Evolutionary conservation across 2,113 vertebrate species (phyloP).

Genomic region (Sylvietta virens): DNA sequence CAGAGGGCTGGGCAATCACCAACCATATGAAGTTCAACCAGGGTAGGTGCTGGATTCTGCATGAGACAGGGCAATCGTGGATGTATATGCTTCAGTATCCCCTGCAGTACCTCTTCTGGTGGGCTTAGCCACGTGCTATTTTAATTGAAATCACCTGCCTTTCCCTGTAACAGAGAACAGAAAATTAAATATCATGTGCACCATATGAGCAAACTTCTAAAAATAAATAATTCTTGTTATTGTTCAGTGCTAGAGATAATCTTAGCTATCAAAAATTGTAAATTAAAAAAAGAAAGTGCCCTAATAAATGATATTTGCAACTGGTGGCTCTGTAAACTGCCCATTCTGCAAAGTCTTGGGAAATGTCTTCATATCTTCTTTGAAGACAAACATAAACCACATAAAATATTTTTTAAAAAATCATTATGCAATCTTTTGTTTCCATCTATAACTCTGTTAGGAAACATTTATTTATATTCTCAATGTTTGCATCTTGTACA

Average conservation of each 20-base stretch:
- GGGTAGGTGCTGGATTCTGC: neutral
- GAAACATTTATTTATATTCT: neutral
- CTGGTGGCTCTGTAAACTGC: neutral
- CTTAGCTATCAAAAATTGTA: neutral
- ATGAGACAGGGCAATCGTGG: neutral
- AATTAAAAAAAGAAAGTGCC: neutral
- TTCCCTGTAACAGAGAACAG: neutral
- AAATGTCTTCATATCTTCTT: neutral
- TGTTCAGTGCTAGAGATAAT: neutral
- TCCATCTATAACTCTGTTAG: neutral
- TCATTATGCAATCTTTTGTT: neutral
- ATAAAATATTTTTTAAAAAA: neutral
- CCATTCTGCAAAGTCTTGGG: fast-evolving
- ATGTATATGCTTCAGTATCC: neutral
- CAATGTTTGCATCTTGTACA: neutral
- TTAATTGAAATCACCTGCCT: neutral
- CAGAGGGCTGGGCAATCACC: neutral
- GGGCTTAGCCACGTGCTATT: neutral
- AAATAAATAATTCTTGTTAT: neutral
- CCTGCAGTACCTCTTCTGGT: neutral
- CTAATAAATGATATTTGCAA: neutral
- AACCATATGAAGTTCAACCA: fast-evolving
- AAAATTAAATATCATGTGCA: neutral
- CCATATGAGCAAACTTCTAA: neutral
- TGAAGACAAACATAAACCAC: neutral